Conservation (phyloP, 2,888 invertebrate genomes). For the Drosophila buzzatii region DNA sequence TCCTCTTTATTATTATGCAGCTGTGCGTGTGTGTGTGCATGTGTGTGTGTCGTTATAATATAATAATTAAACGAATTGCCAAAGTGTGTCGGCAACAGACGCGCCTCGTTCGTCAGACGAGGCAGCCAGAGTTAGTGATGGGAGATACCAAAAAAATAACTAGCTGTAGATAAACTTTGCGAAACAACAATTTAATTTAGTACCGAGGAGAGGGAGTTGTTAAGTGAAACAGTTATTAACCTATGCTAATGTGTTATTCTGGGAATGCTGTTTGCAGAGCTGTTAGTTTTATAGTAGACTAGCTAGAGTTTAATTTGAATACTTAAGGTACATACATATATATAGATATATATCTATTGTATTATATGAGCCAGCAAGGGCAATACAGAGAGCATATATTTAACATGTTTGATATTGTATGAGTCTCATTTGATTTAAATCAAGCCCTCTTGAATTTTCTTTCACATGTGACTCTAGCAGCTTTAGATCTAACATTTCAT, state of each 20-base stretch:
- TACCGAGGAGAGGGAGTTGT: not conserved
- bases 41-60: conserved; percentile 65
- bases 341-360: too few relatives aligned
- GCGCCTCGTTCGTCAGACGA: conserved; percentile 65
- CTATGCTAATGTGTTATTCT: not conserved
- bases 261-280: not conserved
- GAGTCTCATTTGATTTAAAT: too few relatives aligned
- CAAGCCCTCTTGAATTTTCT: too few relatives aligned
- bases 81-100: conserved; percentile 79
- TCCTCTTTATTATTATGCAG: conserved; percentile 77
- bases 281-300: not conserved
- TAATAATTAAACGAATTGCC: conserved; percentile 83
- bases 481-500: too few relatives aligned
- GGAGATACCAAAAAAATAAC: conserved; percentile 11
- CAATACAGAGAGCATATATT: too few relatives aligned
- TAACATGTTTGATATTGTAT: too few relatives aligned
- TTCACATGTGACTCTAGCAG: too few relatives aligned
- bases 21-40: conserved; percentile 18
- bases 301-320: not conserved
- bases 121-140: conserved; percentile 42
- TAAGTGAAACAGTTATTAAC: not conserved
- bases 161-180: not conserved
- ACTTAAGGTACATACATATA: not conserved
- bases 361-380: too few relatives aligned
- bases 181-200: conserved; percentile 7